Evolutionary conservation across 2,113 vertebrate genomes (phyloP).

Genomic region (Macrotis lagotis): DNA sequence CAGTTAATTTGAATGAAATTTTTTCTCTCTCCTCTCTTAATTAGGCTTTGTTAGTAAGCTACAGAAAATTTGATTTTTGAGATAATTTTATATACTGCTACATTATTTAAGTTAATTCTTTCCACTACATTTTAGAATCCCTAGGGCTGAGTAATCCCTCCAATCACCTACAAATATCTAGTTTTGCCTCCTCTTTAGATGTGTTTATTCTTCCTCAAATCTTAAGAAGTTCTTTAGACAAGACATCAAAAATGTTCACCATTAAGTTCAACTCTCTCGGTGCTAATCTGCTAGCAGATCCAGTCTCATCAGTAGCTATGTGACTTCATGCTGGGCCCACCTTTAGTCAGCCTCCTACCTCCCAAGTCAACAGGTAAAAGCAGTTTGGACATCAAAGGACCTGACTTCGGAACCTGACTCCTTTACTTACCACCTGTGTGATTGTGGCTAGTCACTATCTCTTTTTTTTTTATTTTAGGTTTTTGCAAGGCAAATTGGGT

Average conservation of each 20-base stretch:
- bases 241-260: neutral
- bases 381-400: neutral
- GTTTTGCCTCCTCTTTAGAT: neutral
- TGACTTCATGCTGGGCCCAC: neutral
- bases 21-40: neutral
- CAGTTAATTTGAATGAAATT: neutral
- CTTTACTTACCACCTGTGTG: neutral
- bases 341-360: neutral
- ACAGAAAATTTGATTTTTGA: neutral
- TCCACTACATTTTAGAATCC: neutral
- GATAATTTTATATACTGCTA: neutral
- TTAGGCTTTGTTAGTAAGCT: neutral
- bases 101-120: neutral
- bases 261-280: neutral
- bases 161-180: neutral
- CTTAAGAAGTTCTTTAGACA: neutral
- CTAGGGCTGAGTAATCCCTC: neutral
- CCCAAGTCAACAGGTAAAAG: neutral
- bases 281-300: neutral
- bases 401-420: neutral
- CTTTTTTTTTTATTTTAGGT: too few relatives aligned
- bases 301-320: neutral
- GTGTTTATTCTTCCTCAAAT: neutral
- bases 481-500: too few relatives aligned
- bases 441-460: neutral